A percentile compares a stretch with the other conserved stretches of the same genome.
These are phyloP conservation scores for Deroplatys truncata DNA, from an alignment of 2,888 invertebrate species.

Conservation along the genomic window DNA sequence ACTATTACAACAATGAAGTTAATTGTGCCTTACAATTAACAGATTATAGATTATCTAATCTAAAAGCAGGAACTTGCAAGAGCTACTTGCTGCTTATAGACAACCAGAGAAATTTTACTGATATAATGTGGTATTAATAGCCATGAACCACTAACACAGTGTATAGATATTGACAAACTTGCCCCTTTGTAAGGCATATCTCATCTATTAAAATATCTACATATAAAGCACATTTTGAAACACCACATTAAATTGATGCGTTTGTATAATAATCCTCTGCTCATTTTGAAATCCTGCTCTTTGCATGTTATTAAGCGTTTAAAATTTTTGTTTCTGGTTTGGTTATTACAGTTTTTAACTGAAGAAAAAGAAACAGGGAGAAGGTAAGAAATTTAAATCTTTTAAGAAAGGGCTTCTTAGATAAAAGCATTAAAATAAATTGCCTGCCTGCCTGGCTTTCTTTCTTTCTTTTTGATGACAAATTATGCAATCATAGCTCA, in stretches of 20 bases:
- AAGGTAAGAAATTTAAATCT: neutral
- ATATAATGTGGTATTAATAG: too few species aligned
- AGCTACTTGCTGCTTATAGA: too few species aligned
- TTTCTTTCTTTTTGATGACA: neutral
- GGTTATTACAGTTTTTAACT: neutral
- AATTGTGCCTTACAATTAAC: too few species aligned
- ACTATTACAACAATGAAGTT: too few species aligned
- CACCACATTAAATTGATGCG: neutral
- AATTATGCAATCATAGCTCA: conserved; percentile 2
- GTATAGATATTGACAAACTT: neutral
- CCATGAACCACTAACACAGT: neutral
- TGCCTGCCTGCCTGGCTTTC: neutral
- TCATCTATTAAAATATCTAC: neutral
- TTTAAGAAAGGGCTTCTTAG: neutral
- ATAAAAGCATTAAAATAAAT: neutral
- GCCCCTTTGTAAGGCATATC: neutral
- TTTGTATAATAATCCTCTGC: neutral
- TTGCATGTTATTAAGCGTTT: neutral
- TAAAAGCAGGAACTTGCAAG: too few species aligned
- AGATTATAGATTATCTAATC: too few species aligned
- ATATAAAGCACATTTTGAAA: neutral
- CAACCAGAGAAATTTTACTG: too few species aligned
- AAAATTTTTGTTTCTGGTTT: neutral
- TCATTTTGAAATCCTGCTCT: too few species aligned
- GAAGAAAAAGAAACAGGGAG: neutral